phyloP scores from a whole-genome alignment of 1,140 invertebrate genomes.

The Drosophila mauritiana region DNA sequence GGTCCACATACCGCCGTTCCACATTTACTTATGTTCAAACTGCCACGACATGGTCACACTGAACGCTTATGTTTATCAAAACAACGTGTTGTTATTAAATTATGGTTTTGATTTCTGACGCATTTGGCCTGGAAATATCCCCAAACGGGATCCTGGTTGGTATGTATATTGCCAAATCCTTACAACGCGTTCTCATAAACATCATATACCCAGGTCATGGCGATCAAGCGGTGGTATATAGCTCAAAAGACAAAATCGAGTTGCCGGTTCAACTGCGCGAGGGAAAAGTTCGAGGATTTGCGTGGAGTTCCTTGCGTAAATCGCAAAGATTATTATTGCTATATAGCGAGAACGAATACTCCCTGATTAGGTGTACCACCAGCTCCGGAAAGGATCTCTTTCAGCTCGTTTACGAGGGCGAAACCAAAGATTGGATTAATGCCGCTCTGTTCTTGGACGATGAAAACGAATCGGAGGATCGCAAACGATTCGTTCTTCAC shows the following conservation, averaged over 20 bases:
- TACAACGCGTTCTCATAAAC: too few relatives aligned
- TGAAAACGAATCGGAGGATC: not conserved
- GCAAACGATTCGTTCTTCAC: conserved; percentile 55
- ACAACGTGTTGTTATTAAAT: conserved; percentile 8
- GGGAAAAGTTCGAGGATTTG: conserved; percentile 60
- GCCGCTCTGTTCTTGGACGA: conserved; percentile 53
- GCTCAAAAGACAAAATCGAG: not conserved
- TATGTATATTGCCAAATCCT: not conserved
- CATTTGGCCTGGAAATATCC: conserved; percentile 24
- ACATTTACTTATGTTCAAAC: not conserved
- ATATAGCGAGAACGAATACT: conserved; percentile 60
- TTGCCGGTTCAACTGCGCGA: conserved; percentile 21
- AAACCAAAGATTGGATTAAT: conserved; percentile 78
- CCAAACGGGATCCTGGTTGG: conserved; percentile 24
- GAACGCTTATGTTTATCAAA: conserved; percentile 10
- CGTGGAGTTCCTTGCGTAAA: not conserved
- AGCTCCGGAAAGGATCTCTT: conserved; percentile 18
- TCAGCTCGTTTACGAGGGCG: conserved; percentile 48
- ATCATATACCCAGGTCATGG: conserved; percentile 45
- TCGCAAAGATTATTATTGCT: conserved; percentile 31
- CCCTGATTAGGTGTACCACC: conserved; percentile 15
- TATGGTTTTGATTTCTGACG: conserved; percentile 33
- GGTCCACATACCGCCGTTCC: not conserved
- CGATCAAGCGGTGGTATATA: conserved; percentile 37
- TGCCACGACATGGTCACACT: not conserved